Conservation (phyloP, 2,797 vertebrate species). For the Limosa lapponica region DNA sequence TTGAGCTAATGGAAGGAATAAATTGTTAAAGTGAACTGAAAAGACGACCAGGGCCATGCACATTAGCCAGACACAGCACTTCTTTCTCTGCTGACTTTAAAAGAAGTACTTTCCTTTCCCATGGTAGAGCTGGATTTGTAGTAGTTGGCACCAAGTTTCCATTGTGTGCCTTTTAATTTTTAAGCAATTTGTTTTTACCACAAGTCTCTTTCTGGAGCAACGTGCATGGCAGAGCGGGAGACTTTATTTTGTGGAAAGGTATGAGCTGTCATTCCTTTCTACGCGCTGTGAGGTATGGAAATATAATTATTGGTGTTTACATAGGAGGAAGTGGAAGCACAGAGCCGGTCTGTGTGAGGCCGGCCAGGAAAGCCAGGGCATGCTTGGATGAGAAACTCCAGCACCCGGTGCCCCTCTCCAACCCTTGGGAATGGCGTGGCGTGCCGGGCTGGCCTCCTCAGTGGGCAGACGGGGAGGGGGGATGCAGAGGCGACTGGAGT, state of each 20-base stretch:
- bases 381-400: not conserved
- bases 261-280: slow-evolving; percentile 40
- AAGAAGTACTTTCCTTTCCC: not conserved
- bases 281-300: slow-evolving; percentile 43
- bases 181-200: slow-evolving; percentile 21
- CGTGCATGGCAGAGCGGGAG: not conserved
- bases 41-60: not conserved
- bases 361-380: not conserved
- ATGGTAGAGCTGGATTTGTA: not conserved
- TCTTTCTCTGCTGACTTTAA: not conserved
- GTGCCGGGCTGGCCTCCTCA: accelerated
- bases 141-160: not conserved
- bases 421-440: not conserved
- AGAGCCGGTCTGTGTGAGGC: slow-evolving; percentile 7
- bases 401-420: not conserved
- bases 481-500: not conserved
- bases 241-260: not conserved
- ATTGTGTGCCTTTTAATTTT: slow-evolving; percentile 46
- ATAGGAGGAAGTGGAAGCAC: slow-evolving; percentile 41
- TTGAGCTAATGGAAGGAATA: not conserved
- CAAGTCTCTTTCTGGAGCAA: slow-evolving; percentile 29
- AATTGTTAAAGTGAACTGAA: not conserved
- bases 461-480: accelerated
- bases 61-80: not conserved
- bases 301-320: slow-evolving; percentile 41